Percentiles rank a stretch among this genome's conserved stretches.
phyloP scores from a whole-genome alignment of 2,797 vertebrate genomes.

The Thripadectes ignobilis region DNA sequence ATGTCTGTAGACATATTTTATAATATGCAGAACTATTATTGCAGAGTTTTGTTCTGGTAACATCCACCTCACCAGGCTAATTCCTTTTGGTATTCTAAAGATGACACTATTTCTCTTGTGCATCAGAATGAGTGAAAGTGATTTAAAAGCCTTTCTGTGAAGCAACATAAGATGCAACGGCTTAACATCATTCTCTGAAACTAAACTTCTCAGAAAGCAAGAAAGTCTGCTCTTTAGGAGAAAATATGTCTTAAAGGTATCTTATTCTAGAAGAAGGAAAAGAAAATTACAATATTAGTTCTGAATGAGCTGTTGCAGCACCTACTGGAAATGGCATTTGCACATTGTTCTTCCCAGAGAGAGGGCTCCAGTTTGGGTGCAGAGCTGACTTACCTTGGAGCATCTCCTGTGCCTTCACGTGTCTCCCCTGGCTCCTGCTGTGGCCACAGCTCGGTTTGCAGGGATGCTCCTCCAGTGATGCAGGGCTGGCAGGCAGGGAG shows the following conservation, averaged over 20 bases:
- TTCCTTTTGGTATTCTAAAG: background rate
- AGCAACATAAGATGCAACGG: background rate
- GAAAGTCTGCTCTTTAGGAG: background rate
- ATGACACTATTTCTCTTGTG: background rate
- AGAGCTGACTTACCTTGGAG: background rate
- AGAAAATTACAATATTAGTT: fast-evolving
- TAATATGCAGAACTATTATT: background rate
- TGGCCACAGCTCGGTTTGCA: fast-evolving
- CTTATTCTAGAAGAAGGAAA: background rate
- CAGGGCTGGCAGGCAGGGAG: background rate
- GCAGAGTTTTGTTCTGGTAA: background rate
- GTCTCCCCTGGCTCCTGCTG: fast-evolving
- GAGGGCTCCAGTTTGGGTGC: background rate
- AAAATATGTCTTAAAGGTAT: background rate
- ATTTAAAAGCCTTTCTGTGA: background rate
- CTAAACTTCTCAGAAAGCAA: background rate
- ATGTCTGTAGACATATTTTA: background rate
- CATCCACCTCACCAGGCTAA: background rate
- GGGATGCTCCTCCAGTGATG: fast-evolving
- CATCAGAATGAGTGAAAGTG: background rate
- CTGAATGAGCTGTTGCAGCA: background rate
- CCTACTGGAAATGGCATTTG: background rate
- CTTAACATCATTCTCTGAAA: background rate
- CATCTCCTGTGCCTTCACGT: background rate
- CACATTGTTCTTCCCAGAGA: background rate